Evolutionary conservation across 2,888 invertebrate genomes (phyloP).

Genomic region (Ganaspis brasiliensis): DNA sequence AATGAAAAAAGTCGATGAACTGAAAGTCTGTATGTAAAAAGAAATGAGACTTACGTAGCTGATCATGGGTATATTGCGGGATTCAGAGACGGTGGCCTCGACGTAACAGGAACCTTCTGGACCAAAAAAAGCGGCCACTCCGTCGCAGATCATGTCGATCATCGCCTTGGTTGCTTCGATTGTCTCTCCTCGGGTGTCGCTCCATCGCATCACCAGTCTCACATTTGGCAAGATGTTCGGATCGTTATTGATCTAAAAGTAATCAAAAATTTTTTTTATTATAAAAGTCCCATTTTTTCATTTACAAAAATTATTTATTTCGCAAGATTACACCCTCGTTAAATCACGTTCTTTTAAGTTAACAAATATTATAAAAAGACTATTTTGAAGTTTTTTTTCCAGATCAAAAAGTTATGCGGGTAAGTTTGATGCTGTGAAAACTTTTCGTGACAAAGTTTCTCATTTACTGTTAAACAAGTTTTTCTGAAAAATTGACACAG

Average conservation of each 20-base stretch:
- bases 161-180: slow-evolving; percentile 91
- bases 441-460: no score
- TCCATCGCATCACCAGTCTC: slow-evolving; percentile 87
- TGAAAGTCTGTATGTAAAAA: no score
- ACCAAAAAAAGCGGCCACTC: slow-evolving; percentile 96
- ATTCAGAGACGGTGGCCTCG: slow-evolving; percentile 96
- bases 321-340: no score
- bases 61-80: slow-evolving; percentile 97
- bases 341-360: no score
- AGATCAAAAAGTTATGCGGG: no score
- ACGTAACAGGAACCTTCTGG: slow-evolving; percentile 96
- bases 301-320: no score
- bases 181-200: slow-evolving; percentile 93
- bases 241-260: slow-evolving; percentile 87
- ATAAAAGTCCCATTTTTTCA: background rate
- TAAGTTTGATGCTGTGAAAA: no score
- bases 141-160: slow-evolving; percentile 95
- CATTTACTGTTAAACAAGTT: no score
- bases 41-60: slow-evolving; percentile 91
- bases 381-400: no score
- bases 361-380: no score
- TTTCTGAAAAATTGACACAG: no score
- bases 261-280: slow-evolving; percentile 52
- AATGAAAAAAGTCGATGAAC: no score
- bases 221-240: slow-evolving; percentile 88